Percentiles rank a stretch among this genome's conserved stretches.
Evolutionary conservation across 2,888 invertebrate genomes (phyloP).

Genomic region (Cephalotes varians): DNA sequence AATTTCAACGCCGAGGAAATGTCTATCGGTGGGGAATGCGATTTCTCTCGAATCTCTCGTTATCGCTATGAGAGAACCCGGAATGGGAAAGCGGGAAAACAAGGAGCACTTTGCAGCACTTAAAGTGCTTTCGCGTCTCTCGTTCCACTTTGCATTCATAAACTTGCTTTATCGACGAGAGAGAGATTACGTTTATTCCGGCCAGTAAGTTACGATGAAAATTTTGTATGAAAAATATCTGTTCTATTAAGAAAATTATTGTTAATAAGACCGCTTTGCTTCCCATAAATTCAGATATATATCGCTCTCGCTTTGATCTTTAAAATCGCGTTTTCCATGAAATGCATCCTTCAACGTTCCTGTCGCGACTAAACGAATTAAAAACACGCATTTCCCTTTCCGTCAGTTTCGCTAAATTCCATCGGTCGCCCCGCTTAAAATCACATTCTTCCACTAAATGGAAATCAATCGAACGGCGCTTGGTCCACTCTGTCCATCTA

Average conservation of each 20-base stretch:
- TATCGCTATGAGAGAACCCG: not conserved
- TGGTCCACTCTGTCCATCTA: constrained; percentile 8
- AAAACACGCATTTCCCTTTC: constrained; percentile 28
- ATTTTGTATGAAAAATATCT: not conserved
- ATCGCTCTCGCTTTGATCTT: not conserved
- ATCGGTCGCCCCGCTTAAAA: constrained; percentile 19
- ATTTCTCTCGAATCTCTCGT: constrained; percentile 46
- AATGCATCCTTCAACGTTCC: not conserved
- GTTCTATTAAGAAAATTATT: not conserved
- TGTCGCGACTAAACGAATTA: constrained; percentile 14
- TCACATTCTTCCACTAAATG: constrained; percentile 46
- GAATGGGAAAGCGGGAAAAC: constrained; percentile 60
- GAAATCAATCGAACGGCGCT: constrained; percentile 43
- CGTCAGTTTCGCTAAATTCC: constrained; percentile 13
- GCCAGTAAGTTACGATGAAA: not conserved
- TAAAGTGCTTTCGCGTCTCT: constrained; percentile 51
- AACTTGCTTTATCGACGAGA: constrained; percentile 20
- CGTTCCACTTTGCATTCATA: constrained; percentile 4
- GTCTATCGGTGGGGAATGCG: constrained; percentile 22
- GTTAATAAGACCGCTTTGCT: not conserved
- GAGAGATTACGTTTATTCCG: not conserved
- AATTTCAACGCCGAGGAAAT: constrained; percentile 53
- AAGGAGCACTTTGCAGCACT: constrained; percentile 56
- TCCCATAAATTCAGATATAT: not conserved
- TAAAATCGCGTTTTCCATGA: not conserved